Base-by-base conservation (phyloP, 2,113 vertebrate genomes). In the Indri indri region DNA sequence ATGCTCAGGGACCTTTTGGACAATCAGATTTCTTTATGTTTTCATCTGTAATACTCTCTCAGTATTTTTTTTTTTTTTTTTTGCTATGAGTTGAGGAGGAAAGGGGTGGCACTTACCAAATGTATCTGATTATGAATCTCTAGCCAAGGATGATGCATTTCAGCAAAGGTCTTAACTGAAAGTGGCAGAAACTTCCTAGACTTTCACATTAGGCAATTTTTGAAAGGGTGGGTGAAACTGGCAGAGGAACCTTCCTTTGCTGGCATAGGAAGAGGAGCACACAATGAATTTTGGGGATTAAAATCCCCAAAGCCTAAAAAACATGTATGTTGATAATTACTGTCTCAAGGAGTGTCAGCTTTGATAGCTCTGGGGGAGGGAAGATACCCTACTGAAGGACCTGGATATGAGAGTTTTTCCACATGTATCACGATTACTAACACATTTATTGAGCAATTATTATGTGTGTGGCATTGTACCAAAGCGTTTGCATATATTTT, bases 201-300 rank as follows among this genome's bases (percentile, higher is more conserved):
- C 73, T 92, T 98, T 88, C 47, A 95, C 22, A 90, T 50, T 57
- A 88, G 50, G 52, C 42, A 85, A 52, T 85, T 94, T 96, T 94
- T 65, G 88, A n/a, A 94, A 95, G 47, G 79, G 45, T 50, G 12
- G 6, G 52, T 57, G 66, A 94, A 96, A 79, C 5, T 37, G 47
- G 47, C 65, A 81, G 76, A 88, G 45, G 90, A 79, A 82, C 80
- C 42, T 70, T 81, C 12, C 37, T 22, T 86, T 50, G 37, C 32
- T 68, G 20, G 9, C 66, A 65, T 22, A 84, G 18, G 34, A 47
- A 52, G 11, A 91, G 59, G 66, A 84, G 34, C 71, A 70, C 14
- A n/a, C 42, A 87, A 52, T 87, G 32, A 74, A 82, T 76, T 65
- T 57, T 22, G 20, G 30, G 3, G 42, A 85, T 65, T 87, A 90